These are phyloP conservation scores for Volucella inanis DNA, from an alignment of 2,888 invertebrate genomes.

Conservation along the genomic window DNA sequence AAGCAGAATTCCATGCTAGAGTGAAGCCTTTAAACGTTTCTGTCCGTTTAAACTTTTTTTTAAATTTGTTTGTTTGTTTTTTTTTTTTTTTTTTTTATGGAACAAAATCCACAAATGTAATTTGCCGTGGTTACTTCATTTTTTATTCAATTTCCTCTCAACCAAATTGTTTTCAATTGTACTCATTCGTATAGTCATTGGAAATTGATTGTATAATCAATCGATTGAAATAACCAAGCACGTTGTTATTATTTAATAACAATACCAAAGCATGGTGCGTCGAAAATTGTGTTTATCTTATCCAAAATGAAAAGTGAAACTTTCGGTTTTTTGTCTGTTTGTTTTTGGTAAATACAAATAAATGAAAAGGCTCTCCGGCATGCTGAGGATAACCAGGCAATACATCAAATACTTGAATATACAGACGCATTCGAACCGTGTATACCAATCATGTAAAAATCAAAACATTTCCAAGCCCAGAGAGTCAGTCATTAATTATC, in stretches of 20 bases:
- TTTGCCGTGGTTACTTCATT: neutral
- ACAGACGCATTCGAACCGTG: too few species aligned
- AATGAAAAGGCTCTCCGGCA: too few species aligned
- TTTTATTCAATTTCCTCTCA: neutral
- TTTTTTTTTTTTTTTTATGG: too few species aligned
- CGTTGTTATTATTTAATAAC: slow-evolving; percentile 21
- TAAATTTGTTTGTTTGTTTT: too few species aligned
- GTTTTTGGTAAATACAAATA: too few species aligned
- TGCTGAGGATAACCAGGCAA: too few species aligned
- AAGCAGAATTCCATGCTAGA: too few species aligned
- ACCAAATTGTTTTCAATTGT: slow-evolving; percentile 17
- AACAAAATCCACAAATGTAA: neutral
- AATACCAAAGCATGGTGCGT: neutral
- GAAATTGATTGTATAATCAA: slow-evolving; percentile 12
- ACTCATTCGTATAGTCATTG: neutral
- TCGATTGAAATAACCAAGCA: slow-evolving; percentile 4
- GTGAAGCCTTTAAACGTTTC: too few species aligned
- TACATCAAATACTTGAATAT: too few species aligned
- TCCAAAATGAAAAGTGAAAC: neutral
- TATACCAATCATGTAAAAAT: slow-evolving; percentile 8
- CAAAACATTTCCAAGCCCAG: neutral
- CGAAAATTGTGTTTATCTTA: neutral
- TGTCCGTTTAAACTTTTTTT: too few species aligned
- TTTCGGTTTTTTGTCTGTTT: too few species aligned
- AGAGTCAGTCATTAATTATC: slow-evolving; percentile 16